These are phyloP conservation scores for Cassiopea xamachana DNA, from an alignment of 30 jellyfish, hydroid and myxozoan genomes.

Conservation along the genomic window DNA sequence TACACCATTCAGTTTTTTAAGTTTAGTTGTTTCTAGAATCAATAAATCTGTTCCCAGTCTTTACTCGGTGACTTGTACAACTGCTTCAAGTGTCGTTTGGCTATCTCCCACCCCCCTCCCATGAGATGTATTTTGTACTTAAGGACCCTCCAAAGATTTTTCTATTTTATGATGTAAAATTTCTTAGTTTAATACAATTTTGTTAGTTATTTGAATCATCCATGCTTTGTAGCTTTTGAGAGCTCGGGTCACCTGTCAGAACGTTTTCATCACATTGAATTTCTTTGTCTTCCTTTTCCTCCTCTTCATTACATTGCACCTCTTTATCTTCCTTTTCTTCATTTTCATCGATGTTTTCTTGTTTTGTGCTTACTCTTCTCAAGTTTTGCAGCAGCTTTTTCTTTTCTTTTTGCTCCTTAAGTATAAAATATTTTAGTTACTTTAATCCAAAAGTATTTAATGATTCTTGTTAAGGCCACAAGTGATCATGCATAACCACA, in stretches of 20 bases:
- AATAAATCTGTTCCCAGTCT: too few relatives aligned
- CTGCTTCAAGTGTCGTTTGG: too few relatives aligned
- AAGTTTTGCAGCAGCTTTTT: conserved; percentile 3
- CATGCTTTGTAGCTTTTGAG: background rate
- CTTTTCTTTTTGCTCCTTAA: conserved; percentile 46
- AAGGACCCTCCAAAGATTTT: too few relatives aligned
- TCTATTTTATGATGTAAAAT: too few relatives aligned
- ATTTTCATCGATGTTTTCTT: background rate
- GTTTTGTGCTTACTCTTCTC: background rate
- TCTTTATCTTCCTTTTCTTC: background rate
- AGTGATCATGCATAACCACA: too few relatives aligned
- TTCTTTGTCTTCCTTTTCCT: background rate
- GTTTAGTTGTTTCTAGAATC: too few relatives aligned
- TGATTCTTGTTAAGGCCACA: too few relatives aligned
- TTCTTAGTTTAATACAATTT: background rate
- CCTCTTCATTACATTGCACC: background rate
- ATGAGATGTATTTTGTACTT: too few relatives aligned
- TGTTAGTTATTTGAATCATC: background rate
- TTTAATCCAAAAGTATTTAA: background rate
- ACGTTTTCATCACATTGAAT: background rate
- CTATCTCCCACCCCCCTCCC: too few relatives aligned
- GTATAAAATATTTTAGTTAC: background rate
- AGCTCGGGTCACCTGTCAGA: background rate
- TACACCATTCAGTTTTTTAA: too few relatives aligned
- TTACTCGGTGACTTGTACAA: too few relatives aligned